Percentiles rank a stretch among this genome's conserved stretches.
phyloP scores from a whole-genome alignment of 2,797 vertebrate species.

The Percopsis omiscomaycus region DNA sequence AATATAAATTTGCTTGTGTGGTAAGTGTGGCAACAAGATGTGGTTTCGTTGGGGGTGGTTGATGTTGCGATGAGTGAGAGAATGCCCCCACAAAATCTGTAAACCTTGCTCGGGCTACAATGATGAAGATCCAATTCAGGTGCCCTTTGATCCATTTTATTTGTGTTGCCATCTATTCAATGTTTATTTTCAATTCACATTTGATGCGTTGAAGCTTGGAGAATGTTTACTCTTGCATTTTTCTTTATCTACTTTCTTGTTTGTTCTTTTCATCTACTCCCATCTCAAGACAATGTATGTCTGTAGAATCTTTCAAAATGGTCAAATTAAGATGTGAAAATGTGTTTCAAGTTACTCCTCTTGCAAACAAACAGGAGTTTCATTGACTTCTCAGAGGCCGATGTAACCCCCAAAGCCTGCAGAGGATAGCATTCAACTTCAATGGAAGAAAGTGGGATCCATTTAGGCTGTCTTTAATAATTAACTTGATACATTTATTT shows the following conservation, averaged over 20 bases:
- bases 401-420: conserved; percentile 48
- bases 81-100: conserved; percentile 41
- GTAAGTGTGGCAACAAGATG: conserved; percentile 16
- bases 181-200: conserved; percentile 39
- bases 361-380: conserved; percentile 59
- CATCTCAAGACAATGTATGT: not conserved
- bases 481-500: conserved; percentile 75
- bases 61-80: conserved; percentile 52
- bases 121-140: conserved; percentile 36
- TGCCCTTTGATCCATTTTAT: conserved; percentile 66
- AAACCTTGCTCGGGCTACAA: conserved; percentile 42
- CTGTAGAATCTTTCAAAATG: conserved; percentile 13
- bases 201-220: conserved; percentile 36
- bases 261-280: conserved; percentile 7
- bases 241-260: not conserved
- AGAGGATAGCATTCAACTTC: conserved; percentile 69
- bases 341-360: conserved; percentile 1
- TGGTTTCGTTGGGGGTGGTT: conserved; percentile 43
- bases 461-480: conserved; percentile 79
- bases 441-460: conserved; percentile 29
- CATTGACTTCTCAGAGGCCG: conserved; percentile 55
- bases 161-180: conserved; percentile 49
- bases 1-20: conserved; percentile 42
- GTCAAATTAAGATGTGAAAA: conserved; percentile 24
- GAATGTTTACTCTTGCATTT: conserved; percentile 10